Base-by-base conservation (phyloP, 1,140 invertebrate genomes). In the Coelopa frigida region DNA sequence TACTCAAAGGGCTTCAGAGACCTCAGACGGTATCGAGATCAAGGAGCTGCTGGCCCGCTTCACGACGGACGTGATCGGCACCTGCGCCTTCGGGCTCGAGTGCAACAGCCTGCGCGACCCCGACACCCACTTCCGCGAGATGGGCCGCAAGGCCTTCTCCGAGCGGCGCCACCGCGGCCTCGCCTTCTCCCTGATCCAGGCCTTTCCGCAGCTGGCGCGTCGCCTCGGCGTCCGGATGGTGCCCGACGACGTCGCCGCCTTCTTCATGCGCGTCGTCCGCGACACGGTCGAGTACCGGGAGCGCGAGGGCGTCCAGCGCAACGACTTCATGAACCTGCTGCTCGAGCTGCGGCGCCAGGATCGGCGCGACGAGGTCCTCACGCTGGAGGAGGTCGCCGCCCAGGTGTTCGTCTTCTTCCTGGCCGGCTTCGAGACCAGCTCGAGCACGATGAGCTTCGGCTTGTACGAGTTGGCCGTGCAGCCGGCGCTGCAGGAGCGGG, bases 351-450 rank as follows among this genome's bases (percentile, higher is more conserved):
- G 46, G n/a, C n/a, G n/a, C n/a, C 0, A 42, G 52, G 23, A 68
- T 58, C 15, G 61, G 58, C 38, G 23, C 51, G 3, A 61, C n/a
- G 15, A 5, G 0, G 54, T 44, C 7, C 11, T 59, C 31, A 54
- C 53, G 31, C 51, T 61, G 22, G 46, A 59, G 36, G 53, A 61
- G 48, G 46, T 61, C n/a, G 70, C 74, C 0, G 72, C 75, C 0
- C 80, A 82, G 40, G 70, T 73, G 0, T 70, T 81, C 54, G 54
- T 78, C 1, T 82, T 83, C 56, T 75, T 83, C 47, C 52, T 82
- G 3, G 83, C 78, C 11, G 82, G 82, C 5, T 75, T 72, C 48
- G 74, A 75, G 49, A 74, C 73, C 0, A 72, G 72, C 5, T 68
- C 72, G 0, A 69, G 68, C 5, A 67, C 70, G 3, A 64, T 72